Evolutionary conservation across 2,113 vertebrate species (phyloP).

Genomic region (Catagonus wagneri): DNA sequence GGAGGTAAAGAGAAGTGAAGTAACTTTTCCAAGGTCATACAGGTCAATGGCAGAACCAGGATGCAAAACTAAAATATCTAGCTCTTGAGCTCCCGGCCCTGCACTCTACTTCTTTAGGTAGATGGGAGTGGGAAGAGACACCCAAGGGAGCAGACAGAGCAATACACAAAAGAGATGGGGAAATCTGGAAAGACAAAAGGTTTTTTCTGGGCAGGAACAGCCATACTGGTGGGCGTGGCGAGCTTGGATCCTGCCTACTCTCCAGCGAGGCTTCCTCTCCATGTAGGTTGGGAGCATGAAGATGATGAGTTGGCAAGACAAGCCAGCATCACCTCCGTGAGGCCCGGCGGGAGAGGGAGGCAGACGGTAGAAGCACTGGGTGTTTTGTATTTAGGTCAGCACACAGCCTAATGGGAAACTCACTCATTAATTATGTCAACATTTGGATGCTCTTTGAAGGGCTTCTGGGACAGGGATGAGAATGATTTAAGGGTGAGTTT

Average conservation of each 20-base stretch:
- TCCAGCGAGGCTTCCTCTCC: neutral
- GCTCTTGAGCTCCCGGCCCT: neutral
- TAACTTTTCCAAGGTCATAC: neutral
- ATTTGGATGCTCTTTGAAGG: neutral
- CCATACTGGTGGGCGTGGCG: neutral
- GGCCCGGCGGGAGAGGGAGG: neutral
- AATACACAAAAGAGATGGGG: too few species aligned
- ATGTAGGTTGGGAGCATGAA: neutral
- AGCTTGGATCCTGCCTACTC: neutral
- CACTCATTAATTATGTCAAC: neutral
- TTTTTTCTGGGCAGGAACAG: neutral
- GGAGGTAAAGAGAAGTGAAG: neutral
- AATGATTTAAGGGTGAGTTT: conserved; percentile 52
- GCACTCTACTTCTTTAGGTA: neutral
- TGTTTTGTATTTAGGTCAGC: conserved; percentile 26
- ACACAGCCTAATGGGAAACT: neutral
- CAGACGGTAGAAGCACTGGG: neutral
- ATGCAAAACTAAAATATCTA: neutral
- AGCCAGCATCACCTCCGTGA: neutral
- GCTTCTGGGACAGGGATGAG: conserved; percentile 24
- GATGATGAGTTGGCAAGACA: neutral
- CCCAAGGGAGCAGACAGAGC: neutral
- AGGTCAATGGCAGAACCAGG: neutral
- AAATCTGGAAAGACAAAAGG: neutral
- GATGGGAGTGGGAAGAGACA: neutral